Base-by-base conservation (phyloP, 1,140 invertebrate species). In the Penaeus indicus region DNA sequence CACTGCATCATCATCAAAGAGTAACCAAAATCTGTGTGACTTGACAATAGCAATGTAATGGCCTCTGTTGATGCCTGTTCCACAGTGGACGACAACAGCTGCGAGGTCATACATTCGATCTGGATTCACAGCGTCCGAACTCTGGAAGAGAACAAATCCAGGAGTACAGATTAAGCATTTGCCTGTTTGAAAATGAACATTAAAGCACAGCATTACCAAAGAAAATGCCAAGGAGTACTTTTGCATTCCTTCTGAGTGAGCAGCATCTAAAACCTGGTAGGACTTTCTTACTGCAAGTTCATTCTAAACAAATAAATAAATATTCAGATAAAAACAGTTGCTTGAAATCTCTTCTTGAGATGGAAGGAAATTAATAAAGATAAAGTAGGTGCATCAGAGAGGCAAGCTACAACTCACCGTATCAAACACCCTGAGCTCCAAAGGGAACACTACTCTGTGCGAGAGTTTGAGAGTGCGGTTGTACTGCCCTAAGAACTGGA, bases 41-140 rank as follows among this genome's bases (percentile, higher is more conserved):
- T 99, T 99, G 47, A 99, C 99, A 93, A 99, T 98, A 93, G 97
- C 99, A 93, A 99, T 99, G 93, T 99, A 99, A 94, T 99, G 99
- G 64, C 99, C 99, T 90, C 99, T 94, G 94, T 99, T 99, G 91
- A 98, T 98, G 79, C 98, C 98, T 91, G 97, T 99, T 85, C 99
- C 99, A 94, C 99, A 99, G 94, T 99, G 99, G 91, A 99, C 98
- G 77, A 99, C 99, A 91, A 99, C 98, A 84, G 99, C 98, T 72
- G 99, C 98, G 90, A 99, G 94, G 94, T 99, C 98, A 93, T 99
- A 99, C 91, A 99, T 94, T 90, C 98, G 95, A 94, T 99, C 98
- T 79, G 98, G 98, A 94, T 99, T 99, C 89, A 97, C 97, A 62
- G 98, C 98, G 95, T 99, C 98, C 92, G 99, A 98, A 90, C 98